Conservation (phyloP, 2,888 invertebrate genomes). For the Oxycera nigricornis region DNA sequence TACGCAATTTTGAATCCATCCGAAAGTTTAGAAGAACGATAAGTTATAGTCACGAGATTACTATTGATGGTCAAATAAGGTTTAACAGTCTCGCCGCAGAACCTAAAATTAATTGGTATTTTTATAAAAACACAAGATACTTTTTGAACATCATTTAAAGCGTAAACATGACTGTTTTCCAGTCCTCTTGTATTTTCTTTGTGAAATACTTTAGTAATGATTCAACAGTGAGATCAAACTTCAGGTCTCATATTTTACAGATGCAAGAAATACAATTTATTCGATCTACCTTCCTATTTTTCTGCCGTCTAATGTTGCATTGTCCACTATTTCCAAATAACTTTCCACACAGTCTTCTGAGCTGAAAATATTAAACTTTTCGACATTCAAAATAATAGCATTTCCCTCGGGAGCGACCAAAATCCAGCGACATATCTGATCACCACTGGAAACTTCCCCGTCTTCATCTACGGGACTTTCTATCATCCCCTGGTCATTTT, state of each 20-base stretch:
- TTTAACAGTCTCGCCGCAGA: constrained; percentile 73
- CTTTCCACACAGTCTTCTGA: constrained; percentile 43
- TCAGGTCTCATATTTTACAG: too few relatives aligned
- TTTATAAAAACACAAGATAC: background rate
- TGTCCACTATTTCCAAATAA: background rate
- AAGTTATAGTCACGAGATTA: constrained; percentile 14
- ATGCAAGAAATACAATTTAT: too few relatives aligned
- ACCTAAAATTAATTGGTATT: constrained; percentile 63
- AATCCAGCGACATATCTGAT: constrained; percentile 72
- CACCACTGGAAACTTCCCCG: constrained; percentile 61
- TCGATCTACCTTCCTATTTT: constrained; percentile 50
- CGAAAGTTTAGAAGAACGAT: background rate
- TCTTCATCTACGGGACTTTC: constrained; percentile 64
- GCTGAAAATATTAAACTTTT: constrained; percentile 43
- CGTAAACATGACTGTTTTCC: too few relatives aligned
- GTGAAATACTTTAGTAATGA: too few relatives aligned
- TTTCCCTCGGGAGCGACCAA: constrained; percentile 72
- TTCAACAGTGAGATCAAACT: too few relatives aligned
- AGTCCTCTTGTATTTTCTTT: too few relatives aligned
- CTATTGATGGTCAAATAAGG: constrained; percentile 57
- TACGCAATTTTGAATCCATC: constrained; percentile 13
- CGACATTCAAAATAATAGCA: constrained; percentile 61
- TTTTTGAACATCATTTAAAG: background rate
- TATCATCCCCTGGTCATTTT: constrained; percentile 66
- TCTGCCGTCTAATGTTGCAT: constrained; percentile 26